Conservation (phyloP, 2,888 invertebrate genomes). For the Meteorus cinctellus region DNA sequence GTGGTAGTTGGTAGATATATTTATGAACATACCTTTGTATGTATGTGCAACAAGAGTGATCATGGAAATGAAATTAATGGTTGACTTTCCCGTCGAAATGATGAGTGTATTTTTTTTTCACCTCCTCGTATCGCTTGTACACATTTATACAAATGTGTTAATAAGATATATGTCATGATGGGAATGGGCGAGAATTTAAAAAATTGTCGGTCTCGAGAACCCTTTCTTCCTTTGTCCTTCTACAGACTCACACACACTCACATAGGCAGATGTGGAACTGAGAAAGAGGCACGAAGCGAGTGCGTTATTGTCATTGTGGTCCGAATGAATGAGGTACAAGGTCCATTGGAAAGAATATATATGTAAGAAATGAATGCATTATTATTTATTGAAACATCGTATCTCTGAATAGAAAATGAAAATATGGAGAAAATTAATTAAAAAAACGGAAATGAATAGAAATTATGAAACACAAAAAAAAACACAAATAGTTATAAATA, state of each 20-base stretch:
- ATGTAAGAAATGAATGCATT: constrained; percentile 25
- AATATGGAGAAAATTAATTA: neutral
- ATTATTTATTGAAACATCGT: constrained; percentile 16
- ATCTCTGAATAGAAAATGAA: neutral
- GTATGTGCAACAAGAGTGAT: constrained; percentile 6
- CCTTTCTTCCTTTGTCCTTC: constrained; percentile 40
- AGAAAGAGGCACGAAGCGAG: constrained; percentile 17
- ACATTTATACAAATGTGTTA: constrained; percentile 10
- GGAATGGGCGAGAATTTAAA: constrained; percentile 27
- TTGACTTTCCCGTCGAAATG: neutral
- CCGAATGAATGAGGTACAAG: constrained; percentile 36
- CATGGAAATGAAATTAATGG: constrained; percentile 8
- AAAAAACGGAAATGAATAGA: neutral
- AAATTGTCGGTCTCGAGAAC: constrained; percentile 17
- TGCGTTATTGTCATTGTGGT: constrained; percentile 5
- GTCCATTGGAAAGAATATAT: constrained; percentile 22
- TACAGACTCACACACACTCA: neutral
- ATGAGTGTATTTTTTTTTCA: constrained; percentile 4
- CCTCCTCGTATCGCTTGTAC: constrained; percentile 1
- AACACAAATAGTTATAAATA: no score
- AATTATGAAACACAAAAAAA: no score
- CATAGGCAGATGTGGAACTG: neutral
- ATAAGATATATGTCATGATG: constrained; percentile 12
- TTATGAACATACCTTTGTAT: neutral
- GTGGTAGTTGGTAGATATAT: neutral